Percentiles rank a stretch among this genome's conserved stretches.
These are phyloP conservation scores for Balanococcus diminutus DNA, from an alignment of 2,888 invertebrate species.

Conservation along the genomic window DNA sequence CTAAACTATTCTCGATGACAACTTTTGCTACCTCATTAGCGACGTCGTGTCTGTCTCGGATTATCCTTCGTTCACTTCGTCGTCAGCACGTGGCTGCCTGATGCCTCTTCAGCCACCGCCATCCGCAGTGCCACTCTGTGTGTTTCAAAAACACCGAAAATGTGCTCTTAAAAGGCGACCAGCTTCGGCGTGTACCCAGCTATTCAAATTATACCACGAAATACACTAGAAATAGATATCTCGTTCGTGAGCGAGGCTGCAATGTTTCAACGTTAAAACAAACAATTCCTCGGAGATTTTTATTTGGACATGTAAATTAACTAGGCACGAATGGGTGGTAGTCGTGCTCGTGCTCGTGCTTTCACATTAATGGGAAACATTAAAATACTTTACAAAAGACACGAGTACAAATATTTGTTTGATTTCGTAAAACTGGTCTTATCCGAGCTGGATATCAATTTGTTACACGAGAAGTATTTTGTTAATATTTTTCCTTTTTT, in stretches of 20 bases:
- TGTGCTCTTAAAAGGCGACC: too few species aligned
- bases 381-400: constrained; percentile 31
- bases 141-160: neutral
- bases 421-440: neutral
- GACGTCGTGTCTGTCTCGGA: constrained; percentile 49
- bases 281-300: constrained; percentile 50
- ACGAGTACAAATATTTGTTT: constrained; percentile 39
- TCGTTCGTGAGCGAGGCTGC: neutral
- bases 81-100: constrained; percentile 40
- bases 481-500: neutral
- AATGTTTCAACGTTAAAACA: constrained; percentile 31
- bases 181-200: too few species aligned
- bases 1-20: constrained; percentile 48
- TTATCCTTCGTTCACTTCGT: constrained; percentile 20
- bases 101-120: neutral
- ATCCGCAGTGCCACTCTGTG: too few species aligned
- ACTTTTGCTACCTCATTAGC: constrained; percentile 55
- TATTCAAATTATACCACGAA: neutral
- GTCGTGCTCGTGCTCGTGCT: constrained; percentile 38
- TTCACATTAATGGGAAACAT: constrained; percentile 52
- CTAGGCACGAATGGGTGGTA: neutral
- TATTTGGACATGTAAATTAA: constrained; percentile 55
- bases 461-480: neutral
- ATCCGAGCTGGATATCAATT: constrained; percentile 8
- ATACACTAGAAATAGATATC: neutral